phyloP scores from a whole-genome alignment of 2,888 invertebrate genomes.

The Leptinotarsa rubiginosa region DNA sequence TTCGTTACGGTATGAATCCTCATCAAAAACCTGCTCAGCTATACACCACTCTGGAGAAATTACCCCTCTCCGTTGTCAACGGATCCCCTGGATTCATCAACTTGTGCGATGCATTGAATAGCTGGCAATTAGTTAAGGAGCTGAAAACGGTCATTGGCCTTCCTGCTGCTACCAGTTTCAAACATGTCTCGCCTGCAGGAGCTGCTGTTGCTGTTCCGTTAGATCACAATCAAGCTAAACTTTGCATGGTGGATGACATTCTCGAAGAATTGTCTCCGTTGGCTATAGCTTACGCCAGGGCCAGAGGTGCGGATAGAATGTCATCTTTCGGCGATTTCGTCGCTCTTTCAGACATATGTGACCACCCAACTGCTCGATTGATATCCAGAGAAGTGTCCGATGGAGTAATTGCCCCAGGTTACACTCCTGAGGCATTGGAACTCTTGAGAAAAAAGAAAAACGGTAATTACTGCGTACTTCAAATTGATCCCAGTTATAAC shows the following conservation, averaged over 20 bases:
- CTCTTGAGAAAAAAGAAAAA: conserved; percentile 94
- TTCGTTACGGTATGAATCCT: conserved; percentile 97
- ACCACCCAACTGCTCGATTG: conserved; percentile 89
- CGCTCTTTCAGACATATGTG: conserved; percentile 92
- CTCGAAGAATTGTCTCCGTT: conserved; percentile 79
- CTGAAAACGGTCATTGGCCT: conserved; percentile 81
- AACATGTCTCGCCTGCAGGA: conserved; percentile 98
- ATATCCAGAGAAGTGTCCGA: conserved; percentile 96
- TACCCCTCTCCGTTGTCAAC: conserved; percentile 91
- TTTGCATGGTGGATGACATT: conserved; percentile 95
- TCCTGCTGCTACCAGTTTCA: conserved; percentile 96
- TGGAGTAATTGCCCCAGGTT: conserved; percentile 97
- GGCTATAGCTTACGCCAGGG: conserved; percentile 93
- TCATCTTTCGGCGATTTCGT: conserved; percentile 99
- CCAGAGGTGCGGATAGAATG: conserved; percentile 99
- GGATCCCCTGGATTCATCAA: conserved; percentile 98
- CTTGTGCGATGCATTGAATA: conserved; percentile 96
- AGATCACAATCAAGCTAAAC: conserved; percentile 78
- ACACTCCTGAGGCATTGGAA: conserved; percentile 83
- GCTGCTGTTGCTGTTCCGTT: conserved; percentile 92
- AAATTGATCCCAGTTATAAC: conserved; percentile 89
- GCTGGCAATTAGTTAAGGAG: conserved; percentile 95
- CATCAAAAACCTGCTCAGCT: conserved; percentile 97
- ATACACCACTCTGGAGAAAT: conserved; percentile 80
- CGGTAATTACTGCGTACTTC: conserved; percentile 89